Evolutionary conservation across 1,140 invertebrate species (phyloP).

Genomic region (Elysia chlorotica): DNA sequence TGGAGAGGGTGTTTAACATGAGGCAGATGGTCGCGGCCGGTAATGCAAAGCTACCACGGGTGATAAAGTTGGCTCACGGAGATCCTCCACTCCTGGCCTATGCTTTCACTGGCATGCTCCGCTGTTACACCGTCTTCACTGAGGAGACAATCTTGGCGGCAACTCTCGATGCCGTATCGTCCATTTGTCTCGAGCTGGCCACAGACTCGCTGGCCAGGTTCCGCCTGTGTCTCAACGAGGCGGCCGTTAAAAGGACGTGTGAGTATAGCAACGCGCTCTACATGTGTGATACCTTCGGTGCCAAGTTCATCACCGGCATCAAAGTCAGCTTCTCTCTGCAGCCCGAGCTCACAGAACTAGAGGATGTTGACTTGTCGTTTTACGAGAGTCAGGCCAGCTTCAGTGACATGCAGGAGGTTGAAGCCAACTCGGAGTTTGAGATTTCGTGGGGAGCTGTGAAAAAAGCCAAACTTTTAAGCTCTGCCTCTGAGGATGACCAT

Average conservation of each 20-base stretch:
- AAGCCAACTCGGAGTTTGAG: conserved; percentile 28
- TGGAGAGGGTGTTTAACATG: conserved; percentile 5
- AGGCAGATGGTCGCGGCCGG: too few relatives aligned
- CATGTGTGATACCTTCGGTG: conserved; percentile 17
- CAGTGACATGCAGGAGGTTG: conserved; percentile 24
- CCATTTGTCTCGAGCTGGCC: conserved; percentile 25
- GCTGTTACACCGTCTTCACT: conserved; percentile 27
- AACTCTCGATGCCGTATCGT: conserved; percentile 3
- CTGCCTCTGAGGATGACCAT: background rate
- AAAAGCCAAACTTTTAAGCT: background rate
- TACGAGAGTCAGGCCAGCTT: conserved; percentile 1
- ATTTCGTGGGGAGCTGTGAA: conserved; percentile 21
- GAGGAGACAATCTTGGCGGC: conserved; percentile 28
- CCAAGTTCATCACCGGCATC: conserved; percentile 16
- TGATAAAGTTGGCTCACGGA: conserved; percentile 17
- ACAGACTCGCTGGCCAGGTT: conserved; percentile 22
- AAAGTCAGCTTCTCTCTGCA: conserved; percentile 25
- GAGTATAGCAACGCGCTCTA: conserved; percentile 18
- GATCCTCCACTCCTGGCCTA: conserved; percentile 19
- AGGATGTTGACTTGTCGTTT: conserved; percentile 1
- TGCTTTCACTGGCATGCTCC: conserved; percentile 20
- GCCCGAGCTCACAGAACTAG: conserved; percentile 4
- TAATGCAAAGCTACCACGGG: conserved; percentile 22
- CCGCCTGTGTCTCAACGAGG: conserved; percentile 23
- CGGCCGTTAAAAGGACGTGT: conserved; percentile 19